Evolutionary conservation across 2,888 invertebrate species (phyloP).

Genomic region (Ornithoptera priamus): DNA sequence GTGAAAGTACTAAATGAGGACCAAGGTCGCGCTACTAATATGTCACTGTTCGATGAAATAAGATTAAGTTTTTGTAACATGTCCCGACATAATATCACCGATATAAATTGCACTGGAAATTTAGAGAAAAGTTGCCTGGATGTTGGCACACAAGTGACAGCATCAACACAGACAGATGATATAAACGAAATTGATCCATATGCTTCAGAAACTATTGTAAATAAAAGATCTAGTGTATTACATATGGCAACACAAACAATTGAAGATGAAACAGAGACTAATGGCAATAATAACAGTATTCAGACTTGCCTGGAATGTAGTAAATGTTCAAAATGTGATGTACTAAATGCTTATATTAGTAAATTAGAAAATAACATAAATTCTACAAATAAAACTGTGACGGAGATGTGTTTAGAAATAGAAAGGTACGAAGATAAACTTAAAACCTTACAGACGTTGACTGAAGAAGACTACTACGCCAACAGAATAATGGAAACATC

Average conservation of each 20-base stretch:
- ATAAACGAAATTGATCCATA: slow-evolving; percentile 26
- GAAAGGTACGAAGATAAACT: slow-evolving; percentile 56
- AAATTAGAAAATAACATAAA: slow-evolving; percentile 53
- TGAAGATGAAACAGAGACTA: slow-evolving; percentile 25
- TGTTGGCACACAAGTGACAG: slow-evolving; percentile 39
- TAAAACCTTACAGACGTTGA: slow-evolving; percentile 45
- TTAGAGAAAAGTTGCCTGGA: slow-evolving; percentile 38
- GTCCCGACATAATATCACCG: slow-evolving; percentile 47
- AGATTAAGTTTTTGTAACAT: slow-evolving; percentile 61
- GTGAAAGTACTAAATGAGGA: slow-evolving; percentile 59
- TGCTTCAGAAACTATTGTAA: slow-evolving; percentile 1
- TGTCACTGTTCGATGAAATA: slow-evolving; percentile 71
- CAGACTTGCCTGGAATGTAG: slow-evolving; percentile 39
- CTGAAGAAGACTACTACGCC: slow-evolving; percentile 50
- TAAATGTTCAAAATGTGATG: slow-evolving; percentile 56
- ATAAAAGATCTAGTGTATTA: background rate
- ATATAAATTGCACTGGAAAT: slow-evolving; percentile 37
- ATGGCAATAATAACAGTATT: slow-evolving; percentile 45
- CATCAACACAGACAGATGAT: slow-evolving; percentile 48
- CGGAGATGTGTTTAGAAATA: slow-evolving; percentile 51
- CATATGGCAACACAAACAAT: slow-evolving; percentile 41
- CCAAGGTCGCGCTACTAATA: slow-evolving; percentile 61
- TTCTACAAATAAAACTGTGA: slow-evolving; percentile 41
- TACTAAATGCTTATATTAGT: slow-evolving; percentile 40
- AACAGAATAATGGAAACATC: slow-evolving; percentile 48